A percentile compares a stretch with the other conserved stretches of the same genome.
phyloP scores from a whole-genome alignment of 2,113 vertebrate species.

The Psephotus haematonotus region DNA sequence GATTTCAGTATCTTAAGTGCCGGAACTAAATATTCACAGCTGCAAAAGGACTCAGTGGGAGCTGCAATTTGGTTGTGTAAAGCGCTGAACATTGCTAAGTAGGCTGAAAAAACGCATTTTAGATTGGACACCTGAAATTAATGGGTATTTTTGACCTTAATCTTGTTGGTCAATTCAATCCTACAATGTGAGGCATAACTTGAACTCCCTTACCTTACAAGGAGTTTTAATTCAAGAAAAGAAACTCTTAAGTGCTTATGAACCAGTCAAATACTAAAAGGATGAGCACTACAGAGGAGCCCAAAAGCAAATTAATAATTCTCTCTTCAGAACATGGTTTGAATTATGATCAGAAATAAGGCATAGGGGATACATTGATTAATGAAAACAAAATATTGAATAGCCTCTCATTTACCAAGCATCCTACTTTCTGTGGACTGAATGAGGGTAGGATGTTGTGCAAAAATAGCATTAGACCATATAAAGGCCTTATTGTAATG shows the following conservation, averaged over 20 bases:
- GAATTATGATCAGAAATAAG: slow-evolving; percentile 39
- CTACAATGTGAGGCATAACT: not conserved
- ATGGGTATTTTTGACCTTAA: slow-evolving; percentile 13
- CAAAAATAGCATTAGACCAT: not conserved
- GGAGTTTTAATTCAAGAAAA: slow-evolving; percentile 1
- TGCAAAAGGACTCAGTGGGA: slow-evolving; percentile 51
- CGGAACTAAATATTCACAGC: slow-evolving; percentile 40
- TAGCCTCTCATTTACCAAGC: slow-evolving; percentile 35
- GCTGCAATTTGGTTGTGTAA: not conserved
- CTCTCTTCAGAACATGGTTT: not conserved
- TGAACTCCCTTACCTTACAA: not conserved
- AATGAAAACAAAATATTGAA: slow-evolving; percentile 56
- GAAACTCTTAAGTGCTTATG: not conserved
- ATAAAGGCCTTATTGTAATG: not conserved
- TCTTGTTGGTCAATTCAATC: not conserved
- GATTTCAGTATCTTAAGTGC: slow-evolving; percentile 53
- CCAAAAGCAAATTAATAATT: slow-evolving; percentile 58
- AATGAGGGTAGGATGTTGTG: not conserved
- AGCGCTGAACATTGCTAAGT: slow-evolving; percentile 23
- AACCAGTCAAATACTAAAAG: slow-evolving; percentile 12
- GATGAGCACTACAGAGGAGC: slow-evolving; percentile 25
- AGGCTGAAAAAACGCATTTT: not conserved
- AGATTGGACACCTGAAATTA: slow-evolving; percentile 11
- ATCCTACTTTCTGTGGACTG: not conserved
- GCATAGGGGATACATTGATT: slow-evolving; percentile 31